A percentile compares a stretch with the other conserved stretches of the same genome.
Conservation (phyloP, 92 coral and sea anemone species). For the Diadumene lineata region DNA sequence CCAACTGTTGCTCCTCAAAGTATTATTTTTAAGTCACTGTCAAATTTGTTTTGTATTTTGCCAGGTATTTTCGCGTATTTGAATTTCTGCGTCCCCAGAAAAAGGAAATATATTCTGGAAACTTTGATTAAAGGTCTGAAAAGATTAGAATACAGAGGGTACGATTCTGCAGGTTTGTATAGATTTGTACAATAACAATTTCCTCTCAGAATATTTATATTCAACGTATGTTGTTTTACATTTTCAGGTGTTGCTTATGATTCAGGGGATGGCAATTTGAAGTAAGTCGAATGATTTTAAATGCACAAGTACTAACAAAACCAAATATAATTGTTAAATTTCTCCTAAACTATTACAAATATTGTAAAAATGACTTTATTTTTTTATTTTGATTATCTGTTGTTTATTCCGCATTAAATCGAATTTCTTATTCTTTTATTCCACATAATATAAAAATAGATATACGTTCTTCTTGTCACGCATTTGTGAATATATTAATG, state of each 20-base stretch:
- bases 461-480: too few species aligned
- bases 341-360: too few species aligned
- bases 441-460: too few species aligned
- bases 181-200: background rate
- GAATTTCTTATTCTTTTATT: too few species aligned
- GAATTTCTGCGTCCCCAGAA: conserved; percentile 94
- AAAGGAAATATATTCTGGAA: conserved; percentile 82
- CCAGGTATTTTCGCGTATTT: conserved; percentile 95
- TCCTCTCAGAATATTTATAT: background rate
- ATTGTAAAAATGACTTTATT: too few species aligned
- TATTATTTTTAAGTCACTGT: background rate
- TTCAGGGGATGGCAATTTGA: conserved; percentile 52
- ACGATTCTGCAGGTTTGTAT: conserved; percentile 92
- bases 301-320: too few species aligned
- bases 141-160: conserved; percentile 91
- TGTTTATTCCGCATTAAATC: too few species aligned
- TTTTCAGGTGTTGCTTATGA: conserved; percentile 86
- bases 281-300: conserved; percentile 44
- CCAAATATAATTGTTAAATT: too few species aligned
- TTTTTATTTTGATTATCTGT: too few species aligned
- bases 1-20: background rate
- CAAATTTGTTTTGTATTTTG: too few species aligned
- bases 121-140: conserved; percentile 87
- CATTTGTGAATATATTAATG: too few species aligned
- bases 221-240: background rate